phyloP scores from a whole-genome alignment of 2,888 invertebrate genomes.

The Drosophila paranaensis region DNA sequence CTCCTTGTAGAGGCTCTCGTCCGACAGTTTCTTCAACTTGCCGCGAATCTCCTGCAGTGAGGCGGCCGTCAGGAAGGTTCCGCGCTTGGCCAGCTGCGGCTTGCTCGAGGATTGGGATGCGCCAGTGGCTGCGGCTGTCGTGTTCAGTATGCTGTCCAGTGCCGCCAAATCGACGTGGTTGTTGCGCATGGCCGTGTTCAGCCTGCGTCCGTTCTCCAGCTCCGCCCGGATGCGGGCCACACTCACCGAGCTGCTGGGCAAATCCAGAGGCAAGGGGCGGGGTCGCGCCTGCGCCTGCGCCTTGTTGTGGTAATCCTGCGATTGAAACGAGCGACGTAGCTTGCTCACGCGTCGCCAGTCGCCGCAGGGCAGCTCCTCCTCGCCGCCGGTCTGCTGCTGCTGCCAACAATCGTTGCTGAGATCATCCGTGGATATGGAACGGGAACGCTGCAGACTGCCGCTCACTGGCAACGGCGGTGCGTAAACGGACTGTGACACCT shows the following conservation, averaged over 20 bases:
- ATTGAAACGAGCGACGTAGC: conserved; percentile 88
- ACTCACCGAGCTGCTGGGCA: conserved; percentile 86
- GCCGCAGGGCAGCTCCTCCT: conserved; percentile 85
- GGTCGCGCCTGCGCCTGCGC: conserved; percentile 1
- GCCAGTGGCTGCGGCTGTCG: conserved; percentile 29
- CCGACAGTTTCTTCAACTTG: conserved; percentile 86
- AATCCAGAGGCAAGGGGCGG: conserved; percentile 79
- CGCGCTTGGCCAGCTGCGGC: conserved; percentile 62
- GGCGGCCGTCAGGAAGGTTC: conserved; percentile 87
- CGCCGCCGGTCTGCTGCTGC: conserved; percentile 76
- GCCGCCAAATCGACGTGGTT: conserved; percentile 86
- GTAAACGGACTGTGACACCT: conserved; percentile 71
- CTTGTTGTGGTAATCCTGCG: conserved; percentile 85
- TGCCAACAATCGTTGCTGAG: conserved; percentile 83
- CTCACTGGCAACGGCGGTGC: conserved; percentile 59
- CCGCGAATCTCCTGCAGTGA: conserved; percentile 87
- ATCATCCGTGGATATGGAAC: conserved; percentile 86
- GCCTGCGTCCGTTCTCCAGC: conserved; percentile 86
- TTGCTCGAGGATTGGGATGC: conserved; percentile 35
- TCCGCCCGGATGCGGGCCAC: conserved; percentile 86
- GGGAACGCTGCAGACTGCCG: conserved; percentile 77
- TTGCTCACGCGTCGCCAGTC: conserved; percentile 89
- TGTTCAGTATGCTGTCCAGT: conserved; percentile 85
- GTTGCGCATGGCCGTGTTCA: conserved; percentile 86
- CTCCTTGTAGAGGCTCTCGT: conserved; percentile 85